phyloP scores from a whole-genome alignment of 2,888 invertebrate genomes.

The Leptodirus hochenwartii region DNA sequence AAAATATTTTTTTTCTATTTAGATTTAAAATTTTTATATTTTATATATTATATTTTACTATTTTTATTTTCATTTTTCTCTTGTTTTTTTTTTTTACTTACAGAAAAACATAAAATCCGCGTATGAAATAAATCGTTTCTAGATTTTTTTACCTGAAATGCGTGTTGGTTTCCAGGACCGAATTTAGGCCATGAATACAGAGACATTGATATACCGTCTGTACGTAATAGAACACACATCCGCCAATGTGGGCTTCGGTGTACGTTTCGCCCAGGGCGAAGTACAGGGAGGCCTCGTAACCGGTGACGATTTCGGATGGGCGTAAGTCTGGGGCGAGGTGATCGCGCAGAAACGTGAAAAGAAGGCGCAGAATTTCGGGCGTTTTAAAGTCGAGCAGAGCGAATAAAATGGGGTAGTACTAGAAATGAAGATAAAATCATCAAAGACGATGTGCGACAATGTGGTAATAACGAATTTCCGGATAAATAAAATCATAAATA shows the following conservation, averaged over 20 bases:
- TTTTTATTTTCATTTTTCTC: no score
- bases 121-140: no score
- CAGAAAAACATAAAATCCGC: no score
- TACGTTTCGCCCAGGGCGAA: constrained; percentile 24
- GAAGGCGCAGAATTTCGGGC: constrained; percentile 20
- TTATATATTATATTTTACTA: no score
- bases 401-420: constrained; percentile 24
- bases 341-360: constrained; percentile 20
- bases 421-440: constrained; percentile 7
- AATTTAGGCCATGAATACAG: constrained; percentile 20
- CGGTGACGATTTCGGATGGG: constrained; percentile 24
- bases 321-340: constrained; percentile 19
- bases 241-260: constrained; percentile 22
- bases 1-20: no score
- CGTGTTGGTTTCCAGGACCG: constrained; percentile 22
- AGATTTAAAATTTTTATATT: no score
- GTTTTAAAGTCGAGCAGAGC: constrained; percentile 21
- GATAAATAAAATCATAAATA: no score
- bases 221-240: constrained; percentile 24
- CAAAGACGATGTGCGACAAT: constrained; percentile 1
- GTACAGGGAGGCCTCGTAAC: constrained; percentile 23
- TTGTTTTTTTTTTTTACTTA: no score
- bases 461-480: no score
- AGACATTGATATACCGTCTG: constrained; percentile 25
- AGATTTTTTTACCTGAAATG: no score